These are phyloP conservation scores for Bucco capensis DNA, from an alignment of 2,113 vertebrate genomes.

Conservation along the genomic window DNA sequence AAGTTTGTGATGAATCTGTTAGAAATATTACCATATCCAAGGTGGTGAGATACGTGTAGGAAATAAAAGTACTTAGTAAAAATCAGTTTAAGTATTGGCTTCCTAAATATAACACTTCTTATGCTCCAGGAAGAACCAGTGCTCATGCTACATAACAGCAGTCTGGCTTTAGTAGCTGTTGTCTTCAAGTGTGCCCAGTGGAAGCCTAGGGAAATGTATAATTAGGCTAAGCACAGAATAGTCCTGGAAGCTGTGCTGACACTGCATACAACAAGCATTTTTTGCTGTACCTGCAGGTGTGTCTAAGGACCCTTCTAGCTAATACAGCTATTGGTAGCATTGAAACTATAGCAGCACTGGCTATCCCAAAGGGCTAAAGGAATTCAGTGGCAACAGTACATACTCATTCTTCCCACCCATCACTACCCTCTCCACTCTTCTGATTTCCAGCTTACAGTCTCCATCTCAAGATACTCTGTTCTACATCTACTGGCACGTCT, in stretches of 20 bases:
- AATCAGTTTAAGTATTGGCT: not conserved
- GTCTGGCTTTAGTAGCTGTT: not conserved
- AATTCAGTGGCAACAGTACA: not conserved
- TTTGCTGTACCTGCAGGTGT: not conserved
- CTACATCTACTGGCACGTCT: not conserved
- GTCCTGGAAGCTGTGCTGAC: not conserved
- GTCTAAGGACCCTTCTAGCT: not conserved
- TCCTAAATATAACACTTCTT: not conserved
- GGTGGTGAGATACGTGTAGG: not conserved
- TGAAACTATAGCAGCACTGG: not conserved
- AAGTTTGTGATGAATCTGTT: not conserved
- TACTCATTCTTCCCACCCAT: not conserved
- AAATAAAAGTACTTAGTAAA: not conserved
- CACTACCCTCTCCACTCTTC: not conserved
- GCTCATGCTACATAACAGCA: not conserved
- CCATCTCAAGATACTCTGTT: not conserved
- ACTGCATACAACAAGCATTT: rapidly evolving
- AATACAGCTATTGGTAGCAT: not conserved
- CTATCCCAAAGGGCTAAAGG: not conserved
- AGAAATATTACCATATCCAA: not conserved
- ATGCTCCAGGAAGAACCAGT: not conserved
- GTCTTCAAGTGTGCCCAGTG: not conserved
- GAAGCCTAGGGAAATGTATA: not conserved
- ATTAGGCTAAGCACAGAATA: not conserved
- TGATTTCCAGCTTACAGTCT: not conserved